phyloP scores from a whole-genome alignment of 2,113 vertebrate species.

The Oncorhynchus masou region DNA sequence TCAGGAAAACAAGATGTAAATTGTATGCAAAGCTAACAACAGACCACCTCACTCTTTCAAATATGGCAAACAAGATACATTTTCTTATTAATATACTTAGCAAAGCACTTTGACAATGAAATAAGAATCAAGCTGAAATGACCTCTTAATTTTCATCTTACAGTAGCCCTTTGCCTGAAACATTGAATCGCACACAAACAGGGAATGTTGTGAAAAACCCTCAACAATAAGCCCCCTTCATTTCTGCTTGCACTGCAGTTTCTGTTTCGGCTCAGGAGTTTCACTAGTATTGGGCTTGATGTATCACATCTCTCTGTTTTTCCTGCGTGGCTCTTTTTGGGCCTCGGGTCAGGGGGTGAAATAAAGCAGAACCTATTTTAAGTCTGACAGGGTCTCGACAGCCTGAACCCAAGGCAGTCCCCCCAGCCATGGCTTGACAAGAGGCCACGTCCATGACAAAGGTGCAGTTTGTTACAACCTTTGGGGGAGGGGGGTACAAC shows the following conservation, averaged over 20 bases:
- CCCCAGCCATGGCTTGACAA: conserved; percentile 56
- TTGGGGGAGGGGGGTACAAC: conserved; percentile 56
- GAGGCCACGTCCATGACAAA: conserved; percentile 70
- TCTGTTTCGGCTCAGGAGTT: conserved; percentile 54
- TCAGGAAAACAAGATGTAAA: conserved; percentile 37
- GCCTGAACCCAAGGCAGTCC: conserved; percentile 69
- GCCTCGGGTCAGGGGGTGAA: conserved; percentile 75
- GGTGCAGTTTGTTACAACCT: conserved; percentile 76
- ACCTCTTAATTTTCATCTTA: conserved; percentile 16
- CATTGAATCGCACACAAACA: conserved; percentile 43
- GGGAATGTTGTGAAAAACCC: conserved; percentile 47
- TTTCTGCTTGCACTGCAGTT: conserved; percentile 71
- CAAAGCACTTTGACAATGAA: conserved; percentile 1
- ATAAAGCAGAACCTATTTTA: conserved; percentile 79
- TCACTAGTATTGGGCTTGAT: conserved; percentile 58
- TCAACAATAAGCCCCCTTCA: conserved; percentile 61
- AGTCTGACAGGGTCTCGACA: conserved; percentile 73
- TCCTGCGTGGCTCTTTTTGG: conserved; percentile 73
- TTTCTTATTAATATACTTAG: not conserved
- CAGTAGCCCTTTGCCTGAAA: conserved; percentile 26
- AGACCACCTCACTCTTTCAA: conserved; percentile 7
- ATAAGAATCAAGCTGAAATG: conserved; percentile 22
- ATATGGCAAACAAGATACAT: conserved; percentile 9
- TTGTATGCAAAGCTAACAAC: conserved; percentile 44
- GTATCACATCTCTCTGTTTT: conserved; percentile 78